These are phyloP conservation scores for Lates calcarifer DNA, from an alignment of 2,113 vertebrate species.

Conservation along the genomic window DNA sequence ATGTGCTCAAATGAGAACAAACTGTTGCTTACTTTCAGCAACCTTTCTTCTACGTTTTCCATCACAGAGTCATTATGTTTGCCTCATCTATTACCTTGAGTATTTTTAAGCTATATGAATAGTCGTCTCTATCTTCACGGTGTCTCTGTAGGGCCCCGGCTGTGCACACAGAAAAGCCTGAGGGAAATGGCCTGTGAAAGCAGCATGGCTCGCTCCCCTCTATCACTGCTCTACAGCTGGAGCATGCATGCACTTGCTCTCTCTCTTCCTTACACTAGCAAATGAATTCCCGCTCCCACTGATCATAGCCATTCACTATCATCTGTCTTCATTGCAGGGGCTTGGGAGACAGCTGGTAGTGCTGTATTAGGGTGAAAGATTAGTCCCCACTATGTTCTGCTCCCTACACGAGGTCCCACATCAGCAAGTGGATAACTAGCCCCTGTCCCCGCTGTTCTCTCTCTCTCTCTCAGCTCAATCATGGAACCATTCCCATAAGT, in stretches of 20 bases:
- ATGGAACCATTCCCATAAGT: conserved; percentile 54
- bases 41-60: conserved; percentile 1
- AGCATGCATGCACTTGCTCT: not conserved
- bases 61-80: conserved; percentile 4
- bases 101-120: conserved; percentile 29
- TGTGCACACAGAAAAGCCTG: conserved; percentile 54
- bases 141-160: conserved; percentile 25
- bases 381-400: conserved; percentile 46
- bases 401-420: conserved; percentile 55
- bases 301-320: conserved; percentile 60
- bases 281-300: conserved; percentile 63
- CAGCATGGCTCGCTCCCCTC: conserved; percentile 40
- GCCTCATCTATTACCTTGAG: conserved; percentile 26
- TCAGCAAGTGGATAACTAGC: conserved; percentile 64
- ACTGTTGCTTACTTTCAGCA: conserved; percentile 3
- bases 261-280: conserved; percentile 24
- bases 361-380: conserved; percentile 61
- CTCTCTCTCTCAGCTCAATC: conserved; percentile 49
- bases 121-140: conserved; percentile 6
- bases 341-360: conserved; percentile 56
- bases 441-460: conserved; percentile 32
- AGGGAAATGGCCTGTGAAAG: conserved; percentile 70
- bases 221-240: conserved; percentile 60
- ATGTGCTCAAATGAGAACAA: not conserved
- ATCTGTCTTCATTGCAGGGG: conserved; percentile 67